Percentiles rank a stretch among this genome's conserved stretches.
Evolutionary conservation across 2,113 vertebrate species (phyloP).

Genomic region (Dasyornis broadbenti): DNA sequence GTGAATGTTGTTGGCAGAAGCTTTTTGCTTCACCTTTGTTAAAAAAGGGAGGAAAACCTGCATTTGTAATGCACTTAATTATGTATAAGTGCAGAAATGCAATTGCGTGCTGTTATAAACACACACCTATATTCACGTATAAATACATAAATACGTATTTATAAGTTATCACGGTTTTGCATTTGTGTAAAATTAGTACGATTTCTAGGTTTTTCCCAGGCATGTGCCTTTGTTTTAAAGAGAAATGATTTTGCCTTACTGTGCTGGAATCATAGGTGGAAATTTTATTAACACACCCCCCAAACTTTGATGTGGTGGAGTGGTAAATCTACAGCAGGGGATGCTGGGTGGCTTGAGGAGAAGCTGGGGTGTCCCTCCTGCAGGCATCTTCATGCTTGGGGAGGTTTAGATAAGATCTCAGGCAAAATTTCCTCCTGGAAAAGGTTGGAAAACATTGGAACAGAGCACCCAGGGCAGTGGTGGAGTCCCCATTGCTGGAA

Average conservation of each 20-base stretch:
- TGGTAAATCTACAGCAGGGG: background rate
- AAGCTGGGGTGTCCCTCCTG: background rate
- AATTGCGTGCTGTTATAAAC: background rate
- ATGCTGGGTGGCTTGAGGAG: background rate
- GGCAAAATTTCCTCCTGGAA: background rate
- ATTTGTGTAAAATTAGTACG: background rate
- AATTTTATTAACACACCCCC: background rate
- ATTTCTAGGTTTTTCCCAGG: background rate
- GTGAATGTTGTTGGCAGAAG: background rate
- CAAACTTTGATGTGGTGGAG: background rate
- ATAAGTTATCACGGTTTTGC: background rate
- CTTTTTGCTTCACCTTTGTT: background rate
- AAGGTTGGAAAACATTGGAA: background rate
- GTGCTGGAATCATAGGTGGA: fast-evolving
- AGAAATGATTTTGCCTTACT: background rate
- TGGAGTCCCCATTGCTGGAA: background rate
- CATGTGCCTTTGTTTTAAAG: background rate
- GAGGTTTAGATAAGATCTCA: background rate
- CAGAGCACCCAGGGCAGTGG: background rate
- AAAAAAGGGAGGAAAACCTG: background rate
- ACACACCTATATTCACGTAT: background rate
- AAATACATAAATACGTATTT: background rate
- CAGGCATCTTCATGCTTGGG: background rate
- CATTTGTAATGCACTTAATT: background rate
- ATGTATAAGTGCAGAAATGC: background rate